A percentile compares a stretch with the other conserved stretches of the same genome.
phyloP scores from a whole-genome alignment of 1,140 invertebrate species.

The Drosophila subpulchrella region DNA sequence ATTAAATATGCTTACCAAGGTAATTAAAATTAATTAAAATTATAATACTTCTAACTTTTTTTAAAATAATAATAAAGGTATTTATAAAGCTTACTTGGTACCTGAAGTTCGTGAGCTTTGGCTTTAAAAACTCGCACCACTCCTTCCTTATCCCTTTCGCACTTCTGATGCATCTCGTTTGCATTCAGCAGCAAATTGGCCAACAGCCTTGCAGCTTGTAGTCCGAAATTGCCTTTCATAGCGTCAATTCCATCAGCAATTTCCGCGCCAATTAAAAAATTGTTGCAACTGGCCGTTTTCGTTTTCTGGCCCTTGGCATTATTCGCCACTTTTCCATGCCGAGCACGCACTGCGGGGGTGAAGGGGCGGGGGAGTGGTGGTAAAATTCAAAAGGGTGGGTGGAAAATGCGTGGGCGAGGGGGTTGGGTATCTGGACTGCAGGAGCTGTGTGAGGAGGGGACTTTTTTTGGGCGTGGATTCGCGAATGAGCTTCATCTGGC shows the following conservation, averaged over 20 bases:
- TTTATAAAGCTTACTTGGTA: background rate
- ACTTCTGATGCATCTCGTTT: constrained; percentile 11
- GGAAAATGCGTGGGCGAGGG: constrained; percentile 3
- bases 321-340: constrained; percentile 64
- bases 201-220: constrained; percentile 31
- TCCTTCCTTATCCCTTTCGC: background rate
- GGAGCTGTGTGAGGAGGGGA: background rate
- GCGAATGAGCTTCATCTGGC: constrained; percentile 11
- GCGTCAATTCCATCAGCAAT: constrained; percentile 76
- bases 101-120: background rate
- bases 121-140: background rate
- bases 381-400: background rate
- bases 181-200: constrained; percentile 49
- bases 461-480: constrained; percentile 10
- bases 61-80: too few relatives aligned
- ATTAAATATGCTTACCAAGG: too few relatives aligned
- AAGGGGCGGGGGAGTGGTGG: background rate
- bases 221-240: constrained; percentile 59
- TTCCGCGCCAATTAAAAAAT: constrained; percentile 79
- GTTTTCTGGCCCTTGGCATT: constrained; percentile 46
- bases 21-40: too few relatives aligned
- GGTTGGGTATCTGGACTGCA: background rate
- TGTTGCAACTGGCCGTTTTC: constrained; percentile 54
- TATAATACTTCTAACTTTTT: too few relatives aligned
- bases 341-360: constrained; percentile 49